These are phyloP conservation scores for Xenopus borealis DNA, from an alignment of 2,113 vertebrate species.

Conservation along the genomic window DNA sequence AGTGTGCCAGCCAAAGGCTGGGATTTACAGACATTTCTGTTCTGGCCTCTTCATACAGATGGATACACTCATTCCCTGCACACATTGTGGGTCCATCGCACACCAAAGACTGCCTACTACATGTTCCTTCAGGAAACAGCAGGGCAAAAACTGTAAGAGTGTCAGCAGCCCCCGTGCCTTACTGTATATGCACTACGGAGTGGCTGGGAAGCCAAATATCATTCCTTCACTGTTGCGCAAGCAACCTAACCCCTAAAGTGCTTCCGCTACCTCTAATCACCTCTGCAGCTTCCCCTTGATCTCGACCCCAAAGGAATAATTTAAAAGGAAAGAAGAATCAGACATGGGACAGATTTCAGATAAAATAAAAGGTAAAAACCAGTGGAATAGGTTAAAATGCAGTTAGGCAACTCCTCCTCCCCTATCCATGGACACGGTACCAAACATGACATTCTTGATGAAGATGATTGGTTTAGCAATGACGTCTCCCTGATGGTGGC, in stretches of 20 bases:
- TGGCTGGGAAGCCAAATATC: no score
- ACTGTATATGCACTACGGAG: not conserved
- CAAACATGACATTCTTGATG: constrained; percentile 40
- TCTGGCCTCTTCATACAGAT: no score
- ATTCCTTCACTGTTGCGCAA: no score
- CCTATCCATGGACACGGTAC: constrained; percentile 30
- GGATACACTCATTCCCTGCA: not conserved
- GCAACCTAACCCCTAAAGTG: not conserved
- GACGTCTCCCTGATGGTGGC: constrained; percentile 21
- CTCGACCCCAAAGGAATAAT: constrained; percentile 16
- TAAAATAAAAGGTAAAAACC: constrained; percentile 36
- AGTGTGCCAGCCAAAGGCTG: no score
- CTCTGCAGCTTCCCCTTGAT: not conserved
- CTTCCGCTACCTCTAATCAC: not conserved
- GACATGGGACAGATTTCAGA: constrained; percentile 22
- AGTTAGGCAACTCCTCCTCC: constrained; percentile 21
- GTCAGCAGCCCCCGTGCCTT: not conserved
- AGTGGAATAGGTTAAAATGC: constrained; percentile 38
- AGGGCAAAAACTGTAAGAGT: no score
- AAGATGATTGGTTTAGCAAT: constrained; percentile 6
- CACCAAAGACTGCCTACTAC: not conserved
- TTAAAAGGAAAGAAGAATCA: constrained; percentile 12
- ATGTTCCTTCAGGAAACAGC: not conserved
- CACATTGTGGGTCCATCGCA: no score
- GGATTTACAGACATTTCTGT: no score